Base-by-base conservation (phyloP, 2,888 invertebrate genomes). In the Drosophila trichaetosa region DNA sequence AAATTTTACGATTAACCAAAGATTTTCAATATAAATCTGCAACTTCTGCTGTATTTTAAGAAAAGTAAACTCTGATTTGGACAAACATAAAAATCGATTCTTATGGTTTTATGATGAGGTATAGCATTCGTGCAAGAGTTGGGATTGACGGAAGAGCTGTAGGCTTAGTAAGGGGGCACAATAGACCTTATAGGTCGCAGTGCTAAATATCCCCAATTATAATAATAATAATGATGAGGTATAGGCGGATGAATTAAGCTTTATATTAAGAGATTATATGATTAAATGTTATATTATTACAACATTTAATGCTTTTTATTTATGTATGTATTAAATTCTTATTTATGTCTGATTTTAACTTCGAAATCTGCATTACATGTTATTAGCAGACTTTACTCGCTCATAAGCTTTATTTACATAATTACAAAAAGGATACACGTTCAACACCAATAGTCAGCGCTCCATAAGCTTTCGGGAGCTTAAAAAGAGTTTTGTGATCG, bases 401-500 rank as follows among this genome's bases (percentile, higher is more conserved):
- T 24, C 4, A 2, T 8, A 46, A 24, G 2, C 3, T 13, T 7
- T 13, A 46, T 46, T 21, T 21, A 6, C 21, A 24, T 24, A 16
- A 24, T 46, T 16, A 24, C 46, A n/a, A 56, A 56, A 38, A 29
- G 56, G 38, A 38, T 38, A 13, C 21, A 11, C 10, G 18, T 8
- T 13, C 36, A 18, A 40, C 18, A 27, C 21, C 24, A 38, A 11
- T 7, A 27, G n/a, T n/a, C 36, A 13, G 18, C 7, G 8, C 27
- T 13, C 4, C 13, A 11, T 1, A 56, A 56, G 56, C 40, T 56
- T 38, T 56, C 5, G 13, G 0, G 8, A 40, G 38, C 56, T 60
- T 36, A 29, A 58, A 36, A 64, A 64, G 27, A 54, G 61, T 59
- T 59, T 29, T 48, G 13, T 38, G 69, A 79, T 81, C 79, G 49